These are phyloP conservation scores for Pampus argenteus DNA, from an alignment of 2,797 vertebrate genomes.

Conservation along the genomic window DNA sequence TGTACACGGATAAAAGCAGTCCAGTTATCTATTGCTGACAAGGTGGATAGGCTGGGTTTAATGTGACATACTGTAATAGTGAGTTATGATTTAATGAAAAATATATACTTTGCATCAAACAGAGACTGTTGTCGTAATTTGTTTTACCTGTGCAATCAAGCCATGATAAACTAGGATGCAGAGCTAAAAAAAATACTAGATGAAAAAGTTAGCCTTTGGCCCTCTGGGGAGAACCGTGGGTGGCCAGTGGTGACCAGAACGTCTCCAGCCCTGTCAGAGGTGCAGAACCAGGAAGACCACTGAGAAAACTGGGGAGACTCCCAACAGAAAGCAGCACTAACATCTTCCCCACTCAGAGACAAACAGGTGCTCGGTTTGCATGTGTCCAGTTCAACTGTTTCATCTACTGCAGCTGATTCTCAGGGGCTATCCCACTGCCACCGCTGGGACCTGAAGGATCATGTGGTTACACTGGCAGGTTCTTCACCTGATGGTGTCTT, in stretches of 20 bases:
- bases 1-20: constrained; percentile 61
- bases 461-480: not conserved
- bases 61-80: constrained; percentile 55
- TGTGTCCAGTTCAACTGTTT: constrained; percentile 66
- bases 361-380: constrained; percentile 56
- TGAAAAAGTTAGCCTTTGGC: constrained; percentile 62
- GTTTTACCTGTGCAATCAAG: constrained; percentile 80
- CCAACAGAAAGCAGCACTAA: constrained; percentile 65
- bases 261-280: constrained; percentile 58
- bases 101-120: constrained; percentile 80
- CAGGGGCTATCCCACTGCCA: constrained; percentile 69
- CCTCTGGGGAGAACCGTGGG: constrained; percentile 50
- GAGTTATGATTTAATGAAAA: constrained; percentile 57
- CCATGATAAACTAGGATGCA: constrained; percentile 77
- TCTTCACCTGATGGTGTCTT: too few species aligned
- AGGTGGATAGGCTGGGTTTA: constrained; percentile 63
- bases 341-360: constrained; percentile 34
- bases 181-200: constrained; percentile 57
- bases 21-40: constrained; percentile 67
- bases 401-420: constrained; percentile 75
- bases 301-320: constrained; percentile 61
- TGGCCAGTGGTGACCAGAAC: constrained; percentile 47
- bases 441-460: constrained; percentile 13
- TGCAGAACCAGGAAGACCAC: constrained; percentile 68
- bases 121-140: constrained; percentile 84